phyloP scores from a whole-genome alignment of 2,888 invertebrate species.

The Biston stratarius region DNA sequence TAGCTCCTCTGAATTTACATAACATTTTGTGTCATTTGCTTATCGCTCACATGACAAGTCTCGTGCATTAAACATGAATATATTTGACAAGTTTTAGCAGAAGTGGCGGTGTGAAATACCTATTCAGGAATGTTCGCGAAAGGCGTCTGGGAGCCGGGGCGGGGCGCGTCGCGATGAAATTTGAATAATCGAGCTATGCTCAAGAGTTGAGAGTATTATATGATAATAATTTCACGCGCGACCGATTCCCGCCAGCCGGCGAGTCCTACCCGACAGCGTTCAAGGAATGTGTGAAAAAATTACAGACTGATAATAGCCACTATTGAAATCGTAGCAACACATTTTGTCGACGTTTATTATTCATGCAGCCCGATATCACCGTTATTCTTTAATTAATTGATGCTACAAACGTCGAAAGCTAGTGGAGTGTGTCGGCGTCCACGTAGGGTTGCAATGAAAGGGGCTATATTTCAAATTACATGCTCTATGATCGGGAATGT shows the following conservation, averaged over 20 bases:
- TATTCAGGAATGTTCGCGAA: slow-evolving; percentile 69
- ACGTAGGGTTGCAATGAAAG: slow-evolving; percentile 42
- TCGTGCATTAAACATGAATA: slow-evolving; percentile 81
- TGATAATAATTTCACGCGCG: slow-evolving; percentile 85
- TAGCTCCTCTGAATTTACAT: slow-evolving; percentile 81
- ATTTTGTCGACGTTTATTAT: slow-evolving; percentile 61
- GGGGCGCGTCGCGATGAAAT: slow-evolving; percentile 70
- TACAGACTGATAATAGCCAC: slow-evolving; percentile 55
- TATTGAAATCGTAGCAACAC: slow-evolving; percentile 34
- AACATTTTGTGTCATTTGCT: slow-evolving; percentile 85
- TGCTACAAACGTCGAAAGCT: slow-evolving; percentile 74
- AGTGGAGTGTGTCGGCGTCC: slow-evolving; percentile 68
- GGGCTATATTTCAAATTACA: slow-evolving; percentile 45
- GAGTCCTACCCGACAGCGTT: slow-evolving; percentile 57
- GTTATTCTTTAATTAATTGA: slow-evolving; percentile 75
- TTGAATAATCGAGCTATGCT: slow-evolving; percentile 82
- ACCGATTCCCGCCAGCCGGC: slow-evolving; percentile 65
- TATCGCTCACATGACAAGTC: slow-evolving; percentile 83
- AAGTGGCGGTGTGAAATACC: slow-evolving; percentile 66
- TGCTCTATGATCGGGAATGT: slow-evolving; percentile 28
- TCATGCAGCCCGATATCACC: slow-evolving; percentile 49
- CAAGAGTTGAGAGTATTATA: slow-evolving; percentile 78
- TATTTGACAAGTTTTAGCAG: slow-evolving; percentile 80
- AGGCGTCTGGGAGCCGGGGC: slow-evolving; percentile 49
- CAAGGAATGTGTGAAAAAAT: slow-evolving; percentile 78